Base-by-base conservation (phyloP, 2,797 vertebrate genomes). In the Erethizon dorsatum region DNA sequence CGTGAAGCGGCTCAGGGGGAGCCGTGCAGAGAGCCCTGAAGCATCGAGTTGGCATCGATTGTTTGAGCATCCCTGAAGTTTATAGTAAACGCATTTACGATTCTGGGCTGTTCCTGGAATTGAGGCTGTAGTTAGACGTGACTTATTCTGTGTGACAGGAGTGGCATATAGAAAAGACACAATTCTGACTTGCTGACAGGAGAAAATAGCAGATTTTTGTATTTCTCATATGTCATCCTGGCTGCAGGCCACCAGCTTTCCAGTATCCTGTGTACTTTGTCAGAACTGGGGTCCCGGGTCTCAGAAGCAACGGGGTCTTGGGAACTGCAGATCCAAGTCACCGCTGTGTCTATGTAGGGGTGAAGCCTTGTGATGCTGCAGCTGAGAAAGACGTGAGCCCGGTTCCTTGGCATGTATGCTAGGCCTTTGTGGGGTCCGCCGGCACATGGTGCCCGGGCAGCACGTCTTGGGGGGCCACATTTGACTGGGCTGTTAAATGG, bases 41-140 rank as follows among this genome's bases (percentile, higher is more conserved):
- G 67, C 92, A 77, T 86, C 3, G 78, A 61, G 14, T 80, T 95
- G 83, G 69, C 79, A 87, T 90, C 89, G 98, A 97, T 90, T 97
- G 37, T 98, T 96, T 94, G 54, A 97, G 97, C 80, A 15, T 84
- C 67, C 95, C 88, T 95, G 52, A 95, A 97, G 91, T 26, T n/a
- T 97, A 88, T 98, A 97, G 97, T 95, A 98, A 97, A 94, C 87
- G 97, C 92, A 96, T 91, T 98, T 93, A 4, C 24, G 24, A 69
- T 83, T 97, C 95, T 94, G 73, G 18, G 24, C n/a, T 93, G 59
- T 98, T 98, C 98, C 98, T 98, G 97, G 98, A 98, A 98, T 79
- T 82, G 92, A 84, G 96, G 89, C 96, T n/a, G 2, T 97, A 97
- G 95, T 97, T 97, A 82, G 97, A 98, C 95, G 59, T 95, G 96